Evolutionary conservation across 2,888 invertebrate species (phyloP).

Genomic region (Pogonocherus hispidulus): DNA sequence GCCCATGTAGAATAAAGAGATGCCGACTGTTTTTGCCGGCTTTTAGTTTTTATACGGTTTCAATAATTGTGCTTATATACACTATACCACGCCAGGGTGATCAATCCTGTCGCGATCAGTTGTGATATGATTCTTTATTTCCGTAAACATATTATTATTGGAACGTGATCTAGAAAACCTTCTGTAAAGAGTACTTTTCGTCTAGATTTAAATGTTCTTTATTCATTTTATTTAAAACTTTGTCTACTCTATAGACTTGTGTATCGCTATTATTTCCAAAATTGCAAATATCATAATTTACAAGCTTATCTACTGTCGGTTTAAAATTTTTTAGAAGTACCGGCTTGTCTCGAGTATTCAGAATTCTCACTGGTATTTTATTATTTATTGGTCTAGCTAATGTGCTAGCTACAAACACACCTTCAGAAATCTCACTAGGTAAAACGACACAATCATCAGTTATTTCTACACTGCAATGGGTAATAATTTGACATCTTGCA

Average conservation of each 20-base stretch:
- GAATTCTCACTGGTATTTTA: background rate
- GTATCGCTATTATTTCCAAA: background rate
- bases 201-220: constrained; percentile 37
- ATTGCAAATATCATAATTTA: background rate
- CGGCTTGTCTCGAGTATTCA: background rate
- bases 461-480: background rate
- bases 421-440: background rate
- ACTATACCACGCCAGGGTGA: too few species aligned
- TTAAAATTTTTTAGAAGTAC: constrained; percentile 1
- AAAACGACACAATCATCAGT: constrained; percentile 2
- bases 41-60: too few species aligned
- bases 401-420: background rate
- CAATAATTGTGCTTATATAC: too few species aligned
- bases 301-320: background rate
- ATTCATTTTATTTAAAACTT: constrained; percentile 28
- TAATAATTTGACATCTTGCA: background rate
- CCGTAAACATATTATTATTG: constrained; percentile 42
- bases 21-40: too few species aligned
- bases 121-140: too few species aligned
- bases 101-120: too few species aligned
- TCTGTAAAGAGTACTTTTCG: constrained; percentile 36
- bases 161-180: constrained; percentile 44
- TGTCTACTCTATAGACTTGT: background rate
- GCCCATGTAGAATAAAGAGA: too few species aligned
- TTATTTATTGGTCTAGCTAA: background rate